Conservation (phyloP, 2,888 invertebrate genomes). For the Patella pellucida region DNA sequence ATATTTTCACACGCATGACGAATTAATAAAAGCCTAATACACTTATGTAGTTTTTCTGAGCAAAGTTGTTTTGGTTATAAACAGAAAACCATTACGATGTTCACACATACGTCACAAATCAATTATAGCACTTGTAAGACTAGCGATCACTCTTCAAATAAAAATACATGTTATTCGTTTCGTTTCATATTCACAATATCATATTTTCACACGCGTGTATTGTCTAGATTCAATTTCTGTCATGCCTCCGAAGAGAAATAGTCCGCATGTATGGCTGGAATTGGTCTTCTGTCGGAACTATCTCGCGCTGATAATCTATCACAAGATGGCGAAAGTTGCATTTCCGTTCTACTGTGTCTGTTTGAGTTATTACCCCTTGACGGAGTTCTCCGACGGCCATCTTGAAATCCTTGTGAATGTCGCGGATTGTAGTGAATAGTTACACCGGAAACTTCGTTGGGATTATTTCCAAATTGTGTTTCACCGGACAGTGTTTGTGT, state of each 20-base stretch:
- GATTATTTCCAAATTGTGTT: slow-evolving; percentile 16
- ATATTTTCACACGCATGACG: too few relatives aligned
- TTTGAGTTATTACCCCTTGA: slow-evolving; percentile 8
- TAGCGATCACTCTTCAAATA: too few relatives aligned
- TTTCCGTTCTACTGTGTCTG: neutral
- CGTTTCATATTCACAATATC: too few relatives aligned
- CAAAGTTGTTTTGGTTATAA: too few relatives aligned
- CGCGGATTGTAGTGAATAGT: slow-evolving; percentile 13
- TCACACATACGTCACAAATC: too few relatives aligned
- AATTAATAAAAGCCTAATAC: too few relatives aligned
- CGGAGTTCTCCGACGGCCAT: slow-evolving; percentile 18
- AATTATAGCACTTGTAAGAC: too few relatives aligned
- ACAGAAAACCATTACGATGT: too few relatives aligned
- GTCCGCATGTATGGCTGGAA: slow-evolving; percentile 24
- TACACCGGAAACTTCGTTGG: slow-evolving; percentile 22
- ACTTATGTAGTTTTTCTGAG: too few relatives aligned
- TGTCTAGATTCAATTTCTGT: too few relatives aligned
- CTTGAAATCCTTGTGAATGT: slow-evolving; percentile 13
- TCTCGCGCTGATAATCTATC: slow-evolving; percentile 17
- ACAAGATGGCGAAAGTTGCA: slow-evolving; percentile 3
- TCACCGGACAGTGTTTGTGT: slow-evolving; percentile 11
- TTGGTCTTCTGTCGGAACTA: slow-evolving; percentile 13
- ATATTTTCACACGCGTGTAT: too few relatives aligned
- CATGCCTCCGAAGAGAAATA: slow-evolving; percentile 18
- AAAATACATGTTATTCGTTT: too few relatives aligned